phyloP scores from a whole-genome alignment of 2,888 invertebrate species.

The Camponotus fellah region DNA sequence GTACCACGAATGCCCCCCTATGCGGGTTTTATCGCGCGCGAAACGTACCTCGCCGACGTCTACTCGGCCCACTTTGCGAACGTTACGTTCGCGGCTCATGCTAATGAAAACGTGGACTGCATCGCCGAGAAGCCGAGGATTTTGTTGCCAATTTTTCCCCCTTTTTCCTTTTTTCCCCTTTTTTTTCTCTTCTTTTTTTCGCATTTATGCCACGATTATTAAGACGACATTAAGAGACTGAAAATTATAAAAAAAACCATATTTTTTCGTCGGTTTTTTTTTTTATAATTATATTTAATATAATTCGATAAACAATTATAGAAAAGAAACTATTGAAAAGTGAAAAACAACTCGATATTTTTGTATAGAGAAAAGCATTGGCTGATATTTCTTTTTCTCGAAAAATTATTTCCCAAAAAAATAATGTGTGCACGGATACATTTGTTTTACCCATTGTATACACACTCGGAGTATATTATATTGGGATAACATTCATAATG shows the following conservation, averaged over 20 bases:
- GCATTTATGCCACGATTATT: not conserved
- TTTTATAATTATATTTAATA: not conserved
- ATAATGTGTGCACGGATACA: not conserved
- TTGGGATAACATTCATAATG: not conserved
- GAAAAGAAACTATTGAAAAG: not conserved
- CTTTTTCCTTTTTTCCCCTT: too few relatives aligned
- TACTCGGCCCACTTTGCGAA: slow-evolving; percentile 72
- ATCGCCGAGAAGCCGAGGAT: slow-evolving; percentile 16
- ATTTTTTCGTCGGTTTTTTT: not conserved
- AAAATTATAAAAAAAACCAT: too few relatives aligned
- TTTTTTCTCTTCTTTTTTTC: too few relatives aligned
- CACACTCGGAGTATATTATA: too few relatives aligned
- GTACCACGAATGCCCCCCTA: slow-evolving; percentile 25
- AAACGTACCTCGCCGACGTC: slow-evolving; percentile 59
- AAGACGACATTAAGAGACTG: not conserved
- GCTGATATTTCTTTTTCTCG: not conserved
- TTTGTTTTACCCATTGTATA: not conserved
- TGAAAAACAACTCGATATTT: not conserved
- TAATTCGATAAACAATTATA: not conserved
- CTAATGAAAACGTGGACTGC: slow-evolving; percentile 39
- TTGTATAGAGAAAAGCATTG: not conserved
- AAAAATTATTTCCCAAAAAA: not conserved
- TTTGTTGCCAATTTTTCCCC: not conserved
- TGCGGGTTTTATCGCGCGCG: slow-evolving; percentile 81
- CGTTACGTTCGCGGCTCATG: slow-evolving; percentile 54